A percentile compares a stretch with the other conserved stretches of the same genome.
phyloP scores from a whole-genome alignment of 2,113 vertebrate genomes.

The Salvelinus fontinalis region DNA sequence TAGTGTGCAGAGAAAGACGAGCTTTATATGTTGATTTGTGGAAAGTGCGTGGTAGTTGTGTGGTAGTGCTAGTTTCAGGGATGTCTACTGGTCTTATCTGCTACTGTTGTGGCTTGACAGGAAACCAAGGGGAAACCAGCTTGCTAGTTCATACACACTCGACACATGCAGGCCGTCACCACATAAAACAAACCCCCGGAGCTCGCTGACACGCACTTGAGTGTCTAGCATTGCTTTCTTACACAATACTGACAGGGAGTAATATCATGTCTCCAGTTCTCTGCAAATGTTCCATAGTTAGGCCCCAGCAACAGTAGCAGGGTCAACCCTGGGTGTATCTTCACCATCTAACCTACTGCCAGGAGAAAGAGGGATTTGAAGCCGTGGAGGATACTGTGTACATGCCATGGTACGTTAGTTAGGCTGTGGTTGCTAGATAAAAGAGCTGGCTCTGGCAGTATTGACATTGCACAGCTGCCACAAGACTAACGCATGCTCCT shows the following conservation, averaged over 20 bases:
- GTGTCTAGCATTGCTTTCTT: background rate
- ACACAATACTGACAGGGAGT: background rate
- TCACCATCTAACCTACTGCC: background rate
- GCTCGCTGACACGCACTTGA: background rate
- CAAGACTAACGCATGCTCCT: conserved; percentile 1
- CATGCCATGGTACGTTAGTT: background rate
- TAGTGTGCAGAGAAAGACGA: too few species aligned
- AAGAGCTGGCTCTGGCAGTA: background rate
- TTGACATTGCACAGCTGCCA: background rate
- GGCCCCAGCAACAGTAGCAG: background rate
- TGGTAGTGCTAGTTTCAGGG: conserved; percentile 1
- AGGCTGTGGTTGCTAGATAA: conserved; percentile 2
- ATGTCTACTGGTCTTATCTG: background rate
- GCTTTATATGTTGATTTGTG: too few species aligned
- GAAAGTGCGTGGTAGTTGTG: background rate
- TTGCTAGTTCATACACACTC: conserved; percentile 17
- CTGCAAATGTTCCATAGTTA: background rate
- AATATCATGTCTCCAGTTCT: background rate
- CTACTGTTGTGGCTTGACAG: conserved; percentile 51
- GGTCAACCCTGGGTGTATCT: background rate
- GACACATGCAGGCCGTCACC: conserved; percentile 29
- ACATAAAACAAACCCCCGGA: conserved; percentile 42
- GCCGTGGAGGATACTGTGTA: background rate
- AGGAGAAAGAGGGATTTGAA: background rate
- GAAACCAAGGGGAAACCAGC: conserved; percentile 56